phyloP scores from a whole-genome alignment of 2,797 vertebrate species.

The Hoplostethus atlanticus region DNA sequence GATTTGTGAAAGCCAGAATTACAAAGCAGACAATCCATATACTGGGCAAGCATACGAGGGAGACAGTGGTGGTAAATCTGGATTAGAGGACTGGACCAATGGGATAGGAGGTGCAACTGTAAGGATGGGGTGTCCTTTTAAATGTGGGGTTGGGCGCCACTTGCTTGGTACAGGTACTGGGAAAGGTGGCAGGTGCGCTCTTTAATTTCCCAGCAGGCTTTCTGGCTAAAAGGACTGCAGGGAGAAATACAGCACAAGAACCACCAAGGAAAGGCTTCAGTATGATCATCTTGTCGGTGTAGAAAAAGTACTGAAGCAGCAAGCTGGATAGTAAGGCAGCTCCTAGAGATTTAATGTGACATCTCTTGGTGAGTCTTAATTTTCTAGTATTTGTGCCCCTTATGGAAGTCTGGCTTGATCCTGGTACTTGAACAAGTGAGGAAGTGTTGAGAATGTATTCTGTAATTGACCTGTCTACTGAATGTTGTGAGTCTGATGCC shows the following conservation, averaged over 20 bases:
- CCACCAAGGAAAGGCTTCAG: neutral
- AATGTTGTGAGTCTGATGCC: neutral
- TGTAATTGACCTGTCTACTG: no score
- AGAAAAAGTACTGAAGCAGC: neutral
- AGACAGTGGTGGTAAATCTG: constrained; percentile 58
- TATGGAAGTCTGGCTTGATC: neutral
- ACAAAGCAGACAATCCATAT: constrained; percentile 36
- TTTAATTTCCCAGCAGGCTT: neutral
- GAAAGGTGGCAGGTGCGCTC: neutral
- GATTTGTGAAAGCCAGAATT: constrained; percentile 34
- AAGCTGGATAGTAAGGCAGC: neutral
- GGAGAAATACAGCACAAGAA: neutral
- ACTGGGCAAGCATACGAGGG: constrained; percentile 36
- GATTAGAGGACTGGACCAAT: constrained; percentile 48
- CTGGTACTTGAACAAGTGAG: neutral
- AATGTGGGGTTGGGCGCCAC: neutral
- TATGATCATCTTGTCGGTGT: neutral
- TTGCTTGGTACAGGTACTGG: neutral
- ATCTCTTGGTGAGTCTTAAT: neutral
- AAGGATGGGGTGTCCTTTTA: constrained; percentile 4
- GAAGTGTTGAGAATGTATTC: neutral
- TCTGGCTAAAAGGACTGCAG: neutral
- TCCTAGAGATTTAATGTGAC: neutral
- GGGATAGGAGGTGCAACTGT: constrained; percentile 27
- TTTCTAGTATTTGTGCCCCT: neutral